These are phyloP conservation scores for Augiades crinisus DNA, from an alignment of 2,888 invertebrate species.

Conservation along the genomic window DNA sequence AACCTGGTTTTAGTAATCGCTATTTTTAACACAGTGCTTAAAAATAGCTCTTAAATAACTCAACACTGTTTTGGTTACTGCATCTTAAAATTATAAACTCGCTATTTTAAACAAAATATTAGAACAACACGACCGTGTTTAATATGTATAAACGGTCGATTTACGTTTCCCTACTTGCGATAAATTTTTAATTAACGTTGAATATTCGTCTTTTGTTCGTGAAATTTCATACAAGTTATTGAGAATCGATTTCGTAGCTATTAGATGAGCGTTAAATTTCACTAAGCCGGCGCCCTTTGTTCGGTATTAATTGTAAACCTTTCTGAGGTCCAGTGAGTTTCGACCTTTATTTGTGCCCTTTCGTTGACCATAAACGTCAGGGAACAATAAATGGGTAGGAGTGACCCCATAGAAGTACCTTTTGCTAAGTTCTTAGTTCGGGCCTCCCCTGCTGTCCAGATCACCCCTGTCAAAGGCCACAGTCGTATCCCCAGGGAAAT, in stretches of 20 bases:
- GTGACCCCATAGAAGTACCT: conserved; percentile 67
- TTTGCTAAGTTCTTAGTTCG: conserved; percentile 63
- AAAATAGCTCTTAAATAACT: too few species aligned
- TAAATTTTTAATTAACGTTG: conserved; percentile 29
- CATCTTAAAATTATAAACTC: too few species aligned
- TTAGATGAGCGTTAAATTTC: conserved; percentile 21
- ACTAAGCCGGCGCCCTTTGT: conserved; percentile 18
- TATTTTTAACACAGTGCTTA: too few species aligned
- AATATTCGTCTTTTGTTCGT: conserved; percentile 25
- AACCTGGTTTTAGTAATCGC: too few species aligned
- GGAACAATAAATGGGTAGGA: conserved; percentile 73
- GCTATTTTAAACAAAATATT: conserved; percentile 1
- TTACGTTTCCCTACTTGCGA: conserved; percentile 11
- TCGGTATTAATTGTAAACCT: conserved; percentile 62
- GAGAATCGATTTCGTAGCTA: conserved; percentile 23
- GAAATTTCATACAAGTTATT: conserved; percentile 28
- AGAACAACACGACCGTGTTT: conserved; percentile 3
- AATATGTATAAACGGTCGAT: conserved; percentile 12
- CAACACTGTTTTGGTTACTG: too few species aligned
- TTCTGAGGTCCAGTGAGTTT: conserved; percentile 46
- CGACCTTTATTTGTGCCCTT: conserved; percentile 70
- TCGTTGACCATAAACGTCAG: conserved; percentile 76
- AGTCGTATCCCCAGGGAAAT: conserved; percentile 74
- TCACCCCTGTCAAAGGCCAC: conserved; percentile 77
- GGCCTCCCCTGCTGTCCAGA: conserved; percentile 69